Evolutionary conservation across 2,113 vertebrate species (phyloP), one percentile per base, ranked within the genome.

Genomic region (Erythrocercus mccallii): DNA sequence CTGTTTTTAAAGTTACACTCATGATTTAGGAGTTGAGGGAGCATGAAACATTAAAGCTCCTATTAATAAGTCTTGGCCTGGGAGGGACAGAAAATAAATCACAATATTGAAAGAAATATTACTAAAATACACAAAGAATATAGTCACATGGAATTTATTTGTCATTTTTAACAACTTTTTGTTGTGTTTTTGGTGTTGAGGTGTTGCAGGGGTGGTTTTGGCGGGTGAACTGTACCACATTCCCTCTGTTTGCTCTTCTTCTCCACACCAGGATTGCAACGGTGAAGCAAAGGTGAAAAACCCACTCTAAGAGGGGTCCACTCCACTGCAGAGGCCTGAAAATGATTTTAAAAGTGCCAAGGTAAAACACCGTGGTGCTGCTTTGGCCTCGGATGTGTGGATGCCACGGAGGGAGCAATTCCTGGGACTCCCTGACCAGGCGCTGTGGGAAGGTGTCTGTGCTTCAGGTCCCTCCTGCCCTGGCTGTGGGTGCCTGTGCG

Each of bases 211-310:
- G 53, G 20, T 1, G 5, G 47, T 19, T 44, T 37, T 58, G 68
- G 64, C n/a, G 9, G 54, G 64, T 3, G 28, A 19, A 5, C 35
- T 2, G 10, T 6, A 1, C 33, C 27, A 6, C 0, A 0, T 45
- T 30, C 16, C 71, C 30, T 42, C 35, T 87, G 1, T 79, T 88
- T 94, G 86, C 50, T 69, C 38, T 53, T 50, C 62, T 48, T 30
- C 31, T 23, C 51, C 2, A 0, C 16, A 2, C 22, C 2, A 9
- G 30, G 15, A 33, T 45, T 71, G 27, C 16, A 11, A 24, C 58
- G 82, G 70, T 2, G 35, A 81, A 86, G 58, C 54, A 47, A 65
- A 96, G 56, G 90, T 69, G 71, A 14, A 66, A 70, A 76, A n/a
- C 27, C 22, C 50, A 3, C 24, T 17, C 0, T 2, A 1, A 33